Evolutionary conservation across 2,888 invertebrate genomes (phyloP), one percentile per base, ranked within the genome.

Genomic region (Apodemia mormo): DNA sequence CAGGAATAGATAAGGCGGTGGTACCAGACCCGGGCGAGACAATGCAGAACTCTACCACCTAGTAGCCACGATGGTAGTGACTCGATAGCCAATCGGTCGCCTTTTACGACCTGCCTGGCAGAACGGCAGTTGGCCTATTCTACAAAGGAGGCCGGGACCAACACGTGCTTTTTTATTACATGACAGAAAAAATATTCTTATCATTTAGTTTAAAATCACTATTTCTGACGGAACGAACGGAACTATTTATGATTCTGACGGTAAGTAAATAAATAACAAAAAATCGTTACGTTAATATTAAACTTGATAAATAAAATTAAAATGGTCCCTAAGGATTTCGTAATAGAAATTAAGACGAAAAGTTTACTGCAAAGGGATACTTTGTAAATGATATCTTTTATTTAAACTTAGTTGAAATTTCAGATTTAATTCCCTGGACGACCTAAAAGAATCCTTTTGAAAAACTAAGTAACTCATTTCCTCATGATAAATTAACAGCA

Each of bases 341-440:
- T 14, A 64, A 40, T 73, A 77, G 74, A 79, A 79, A 78, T 75
- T 75, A 79, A 79, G 70, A 76, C 73, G 71, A 71, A 43, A 72
- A 80, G 81, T 82, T 80, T 81, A 82, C 77, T 71, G 73, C 76
- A n/a, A n/a, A n/a, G n/a, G n/a, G n/a, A 76, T 72, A 74, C 74
- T 70, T 79, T 76, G 80, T 80, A 82, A 85, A 82, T 82, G 80
- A 83, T 84, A 84, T 77, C 81, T 78, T 81, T 82, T 81, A 81
- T 81, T 79, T 80, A 79, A 82, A 85, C 79, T 84, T 84, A 77
- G 80, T 77, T 77, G 76, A 78, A 82, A 83, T 80, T 79, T 79
- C 79, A 79, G 80, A 81, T 83, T 81, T 82, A 74, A 75, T 74
- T 74, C 72, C 74, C 67, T 56, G n/a, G 70, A 71, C 71, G 70